Percentiles rank a stretch among this genome's conserved stretches.
Evolutionary conservation across 2,797 vertebrate genomes (phyloP).

Genomic region (Danio choprae): DNA sequence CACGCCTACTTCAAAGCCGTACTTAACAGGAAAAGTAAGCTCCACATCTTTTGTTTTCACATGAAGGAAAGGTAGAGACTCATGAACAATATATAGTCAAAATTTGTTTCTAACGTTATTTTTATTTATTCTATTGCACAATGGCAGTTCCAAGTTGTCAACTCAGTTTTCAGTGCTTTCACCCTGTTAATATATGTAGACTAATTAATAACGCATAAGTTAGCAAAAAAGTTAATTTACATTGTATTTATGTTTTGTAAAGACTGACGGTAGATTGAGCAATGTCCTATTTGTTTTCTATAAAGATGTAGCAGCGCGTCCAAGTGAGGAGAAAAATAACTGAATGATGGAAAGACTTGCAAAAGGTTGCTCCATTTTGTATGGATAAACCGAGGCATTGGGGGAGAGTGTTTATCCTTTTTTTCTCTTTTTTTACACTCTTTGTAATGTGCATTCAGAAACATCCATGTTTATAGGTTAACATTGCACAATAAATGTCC

Average conservation of each 20-base stretch:
- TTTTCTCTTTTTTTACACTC: neutral
- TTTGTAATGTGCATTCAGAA: neutral
- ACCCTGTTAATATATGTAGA: no score
- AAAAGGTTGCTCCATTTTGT: conserved; percentile 1
- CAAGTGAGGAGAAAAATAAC: neutral
- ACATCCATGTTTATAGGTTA: neutral
- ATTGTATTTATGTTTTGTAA: no score
- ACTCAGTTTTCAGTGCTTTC: no score
- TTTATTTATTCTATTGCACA: no score
- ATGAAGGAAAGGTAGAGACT: neutral
- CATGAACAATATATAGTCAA: neutral
- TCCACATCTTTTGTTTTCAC: no score
- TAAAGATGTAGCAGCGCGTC: neutral
- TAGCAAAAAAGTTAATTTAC: no score
- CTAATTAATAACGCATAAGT: no score
- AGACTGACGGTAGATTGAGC: no score
- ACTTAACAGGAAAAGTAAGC: neutral
- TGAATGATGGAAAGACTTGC: neutral
- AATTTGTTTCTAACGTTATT: no score
- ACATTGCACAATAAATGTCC: neutral
- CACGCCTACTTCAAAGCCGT: neutral
- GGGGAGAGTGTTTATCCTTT: neutral
- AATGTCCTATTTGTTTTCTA: neutral
- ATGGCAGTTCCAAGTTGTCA: no score
- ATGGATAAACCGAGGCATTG: neutral